Evolutionary conservation across 2,797 vertebrate species (phyloP), one percentile per base, ranked within the genome.

Genomic region (Tauraco hartlaubi): DNA sequence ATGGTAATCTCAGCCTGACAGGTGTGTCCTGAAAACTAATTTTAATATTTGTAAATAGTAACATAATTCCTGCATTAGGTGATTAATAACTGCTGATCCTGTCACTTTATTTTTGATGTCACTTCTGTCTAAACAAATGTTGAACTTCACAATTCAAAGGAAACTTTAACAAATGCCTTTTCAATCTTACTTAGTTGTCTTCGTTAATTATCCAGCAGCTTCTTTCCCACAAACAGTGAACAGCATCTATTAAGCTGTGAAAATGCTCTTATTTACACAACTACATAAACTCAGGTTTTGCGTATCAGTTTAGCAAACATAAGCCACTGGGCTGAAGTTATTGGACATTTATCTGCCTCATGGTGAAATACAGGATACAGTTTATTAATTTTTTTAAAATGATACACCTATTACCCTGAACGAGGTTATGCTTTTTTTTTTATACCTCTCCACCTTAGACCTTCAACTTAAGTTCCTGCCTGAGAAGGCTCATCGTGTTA

Each of bases 21-120:
- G 25, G 58, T 69, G 55, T 26, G 26, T 62, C 48, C 85, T 46
- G 39, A 67, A 86, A 88, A 81, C 26, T 92, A 7, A 71, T 74
- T 88, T 86, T 77, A 84, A 31, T 86, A 55, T 81, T 80, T 91
- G 67, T 69, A 94, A 94, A 88, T 14, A 91, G 63, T 21, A 59
- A 16, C 48, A 81, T 29, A 35, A 13, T 39, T 91, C 43, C 66
- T 86, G 48, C 21, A 63, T 62, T 81, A 85, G 46, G 62, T 75
- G 48, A 90, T 90, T 73, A 90, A 84, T 88, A 91, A 75, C 41
- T 46, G 48, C 37, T 66, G 67, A 88, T 81, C 21, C 69, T 69
- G 52, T 16, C 48, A 61, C 51, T 67, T 54, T 19, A 41, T 33
- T 82, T 84, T 59, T 33, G 82, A 71, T 14, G 20, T 52, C 2